Evolutionary conservation across 2,113 vertebrate genomes (phyloP), one percentile per base, ranked within the genome.

Genomic region (Siniperca knerii): DNA sequence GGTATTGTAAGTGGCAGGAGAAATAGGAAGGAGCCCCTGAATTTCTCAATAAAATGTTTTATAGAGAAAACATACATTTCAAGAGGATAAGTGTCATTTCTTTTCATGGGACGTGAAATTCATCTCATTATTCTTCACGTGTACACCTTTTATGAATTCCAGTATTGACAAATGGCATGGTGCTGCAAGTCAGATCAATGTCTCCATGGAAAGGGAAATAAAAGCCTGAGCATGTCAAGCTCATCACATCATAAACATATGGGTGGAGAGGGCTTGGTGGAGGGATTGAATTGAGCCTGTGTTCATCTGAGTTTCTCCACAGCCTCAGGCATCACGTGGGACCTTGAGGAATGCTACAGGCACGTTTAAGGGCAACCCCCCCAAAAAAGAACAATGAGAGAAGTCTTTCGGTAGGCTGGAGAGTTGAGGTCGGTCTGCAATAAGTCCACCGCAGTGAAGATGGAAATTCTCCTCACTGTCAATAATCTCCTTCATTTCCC

Each of bases 341-440:
- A 92, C 90, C 89, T 93, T 80, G 78, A 95, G 92, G 90, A 95
- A 89, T 33, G 94, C 95, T 94, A 91, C 90, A 89, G 95, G 94
- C 94, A 16, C 84, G 88, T 94, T 94, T 91, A 89, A 88, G 83
- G 91, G 87, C 58, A 37, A 89, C 29, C 29, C 29, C 29, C 1
- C 29, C 29, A 88, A 85, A 75, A 75, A 67, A 82, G 71, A 82
- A 42, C 2, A 44, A 83, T 37, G 66, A 20, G 18, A 42, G 35
- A 60, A 86, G 69, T 86, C 10, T 73, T 85, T 58, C 33, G 18
- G 69, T 72, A 21, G 73, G 82, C 61, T 82, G 29, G 55, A 84
- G 77, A 83, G 37, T 60, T 85, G 70, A 92, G 71, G 73, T 79
- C 29, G 54, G 77, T 54, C 78, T 82, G 54, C 40, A 50, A 88